phyloP scores from a whole-genome alignment of 2,113 vertebrate species.

The Cricetomys ansorgei region DNA sequence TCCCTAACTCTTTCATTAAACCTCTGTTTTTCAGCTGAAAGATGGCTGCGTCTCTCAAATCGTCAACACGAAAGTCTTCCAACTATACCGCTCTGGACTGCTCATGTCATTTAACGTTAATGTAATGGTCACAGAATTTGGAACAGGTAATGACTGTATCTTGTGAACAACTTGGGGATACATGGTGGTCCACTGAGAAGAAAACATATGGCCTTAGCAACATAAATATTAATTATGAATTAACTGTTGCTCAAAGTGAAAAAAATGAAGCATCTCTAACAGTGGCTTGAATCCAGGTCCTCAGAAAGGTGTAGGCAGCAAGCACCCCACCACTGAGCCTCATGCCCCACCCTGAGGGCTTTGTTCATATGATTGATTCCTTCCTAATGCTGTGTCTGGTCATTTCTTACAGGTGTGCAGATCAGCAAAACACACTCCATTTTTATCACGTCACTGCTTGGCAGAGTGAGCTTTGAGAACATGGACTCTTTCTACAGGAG shows the following conservation, averaged over 20 bases:
- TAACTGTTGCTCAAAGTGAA: background rate
- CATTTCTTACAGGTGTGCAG: conserved; percentile 82
- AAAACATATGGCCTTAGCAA: background rate
- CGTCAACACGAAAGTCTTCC: conserved; percentile 78
- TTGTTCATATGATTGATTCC: background rate
- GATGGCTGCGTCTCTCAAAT: conserved; percentile 80
- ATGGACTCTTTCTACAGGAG: conserved; percentile 83
- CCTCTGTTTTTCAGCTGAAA: conserved; percentile 80
- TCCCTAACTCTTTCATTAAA: conserved; percentile 11
- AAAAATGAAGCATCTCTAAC: background rate
- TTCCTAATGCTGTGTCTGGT: background rate
- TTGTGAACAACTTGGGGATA: background rate
- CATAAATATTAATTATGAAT: background rate
- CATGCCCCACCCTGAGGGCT: too few relatives aligned
- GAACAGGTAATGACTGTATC: conserved; percentile 83
- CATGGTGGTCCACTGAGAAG: background rate
- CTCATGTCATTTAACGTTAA: conserved; percentile 69
- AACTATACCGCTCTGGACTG: conserved; percentile 73
- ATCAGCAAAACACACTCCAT: conserved; percentile 71
- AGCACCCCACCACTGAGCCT: background rate
- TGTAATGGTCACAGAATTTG: conserved; percentile 81
- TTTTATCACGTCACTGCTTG: conserved; percentile 68
- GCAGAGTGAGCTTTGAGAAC: conserved; percentile 77
- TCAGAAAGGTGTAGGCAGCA: background rate
- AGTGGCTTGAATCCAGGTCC: background rate